Base-by-base conservation (phyloP, 2,113 vertebrate genomes). In the Lophura nycthemera region DNA sequence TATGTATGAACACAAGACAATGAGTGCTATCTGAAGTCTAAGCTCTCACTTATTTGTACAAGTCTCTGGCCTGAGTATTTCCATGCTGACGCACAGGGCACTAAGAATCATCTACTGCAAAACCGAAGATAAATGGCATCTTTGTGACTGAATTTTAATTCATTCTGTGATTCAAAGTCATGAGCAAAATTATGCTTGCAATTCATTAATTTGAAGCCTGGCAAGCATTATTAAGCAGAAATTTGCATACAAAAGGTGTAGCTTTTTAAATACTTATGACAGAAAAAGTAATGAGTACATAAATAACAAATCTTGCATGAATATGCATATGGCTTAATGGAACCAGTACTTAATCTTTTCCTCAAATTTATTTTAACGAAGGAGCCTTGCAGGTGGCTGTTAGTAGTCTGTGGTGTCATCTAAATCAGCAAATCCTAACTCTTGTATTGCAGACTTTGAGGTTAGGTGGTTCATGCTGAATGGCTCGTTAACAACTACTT, bases 201-300 rank as follows among this genome's bases (percentile, higher is more conserved):
- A 88, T 91, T 97, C 91, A 94, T 96, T 97, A 97, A 95, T 95
- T 94, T 91, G 76, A 96, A 95, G 88, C 48, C 80, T 95, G 91
- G 95, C 66, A 90, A 96, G 93, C 88, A 86, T 95, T 95, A 95
- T 95, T 95, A 95, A 90, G 70, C 80, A 95, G 90, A 93, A 96
- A 97, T 96, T 95, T 96, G 94, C 95, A 97, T 95, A 95, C 85
- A 97, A 95, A 95, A 97, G 93, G 79, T 96, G 90, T 52, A 92
- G 89, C 94, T 93, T 96, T 97, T 97, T 95, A 95, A 97, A 97
- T 96, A 88, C 75, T 69, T 90, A 78, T 19, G 89, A 94, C 92
- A 96, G 92, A 94, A 97, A 96, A 95, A 92, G 78, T 92, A 96
- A 96, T 61, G 76, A 93, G 85, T 94, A 81, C 74, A 74, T 95